phyloP scores from a whole-genome alignment of 2,113 vertebrate species.

The Gracilinanus agilis region DNA sequence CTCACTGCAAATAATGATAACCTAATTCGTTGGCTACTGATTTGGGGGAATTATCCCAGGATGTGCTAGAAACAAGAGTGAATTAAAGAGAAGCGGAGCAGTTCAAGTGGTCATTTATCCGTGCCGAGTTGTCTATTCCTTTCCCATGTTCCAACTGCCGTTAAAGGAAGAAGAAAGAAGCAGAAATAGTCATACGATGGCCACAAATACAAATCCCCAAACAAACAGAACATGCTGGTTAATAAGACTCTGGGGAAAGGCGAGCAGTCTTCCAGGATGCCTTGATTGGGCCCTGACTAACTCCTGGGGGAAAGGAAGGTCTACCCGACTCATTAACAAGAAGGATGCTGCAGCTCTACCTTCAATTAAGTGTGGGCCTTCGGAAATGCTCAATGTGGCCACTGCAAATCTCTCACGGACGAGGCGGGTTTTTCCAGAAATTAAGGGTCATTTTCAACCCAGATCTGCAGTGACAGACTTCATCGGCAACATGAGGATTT shows the following conservation, averaged over 20 bases:
- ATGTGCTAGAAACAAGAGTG: slow-evolving; percentile 45
- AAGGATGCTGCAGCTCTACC: background rate
- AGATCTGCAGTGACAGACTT: background rate
- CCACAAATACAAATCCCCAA: background rate
- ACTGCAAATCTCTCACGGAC: background rate
- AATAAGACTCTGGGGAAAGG: slow-evolving; percentile 20
- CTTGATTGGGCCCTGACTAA: slow-evolving; percentile 45
- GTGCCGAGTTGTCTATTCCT: background rate
- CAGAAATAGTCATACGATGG: slow-evolving; percentile 22
- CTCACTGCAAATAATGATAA: background rate
- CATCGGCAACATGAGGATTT: background rate
- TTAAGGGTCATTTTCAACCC: background rate
- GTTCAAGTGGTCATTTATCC: background rate
- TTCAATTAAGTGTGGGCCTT: background rate
- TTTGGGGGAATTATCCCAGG: slow-evolving; percentile 24
- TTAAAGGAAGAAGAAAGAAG: slow-evolving; percentile 16
- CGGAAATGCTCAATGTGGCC: background rate
- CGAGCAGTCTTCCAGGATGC: slow-evolving; percentile 31
- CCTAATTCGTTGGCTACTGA: slow-evolving; percentile 29
- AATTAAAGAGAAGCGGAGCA: background rate
- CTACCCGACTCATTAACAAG: background rate
- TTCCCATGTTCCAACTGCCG: slow-evolving; percentile 33
- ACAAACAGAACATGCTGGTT: slow-evolving; percentile 38
- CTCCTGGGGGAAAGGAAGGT: slow-evolving; percentile 1
- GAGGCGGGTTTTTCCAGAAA: background rate